These are phyloP conservation scores for Eupithecia dodoneata DNA, from an alignment of 2,888 invertebrate genomes.

Conservation along the genomic window DNA sequence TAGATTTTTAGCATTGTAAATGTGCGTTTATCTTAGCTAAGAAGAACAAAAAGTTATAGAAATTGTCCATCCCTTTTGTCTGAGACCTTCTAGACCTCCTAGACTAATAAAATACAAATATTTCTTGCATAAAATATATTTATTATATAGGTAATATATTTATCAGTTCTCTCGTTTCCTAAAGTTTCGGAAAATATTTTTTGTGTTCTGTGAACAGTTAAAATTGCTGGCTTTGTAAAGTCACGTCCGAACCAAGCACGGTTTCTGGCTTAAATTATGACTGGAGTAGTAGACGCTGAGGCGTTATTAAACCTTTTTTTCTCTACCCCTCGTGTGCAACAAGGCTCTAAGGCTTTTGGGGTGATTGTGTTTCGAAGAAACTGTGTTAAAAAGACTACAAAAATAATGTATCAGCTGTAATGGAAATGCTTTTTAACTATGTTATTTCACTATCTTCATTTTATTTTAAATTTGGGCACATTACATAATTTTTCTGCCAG, in stretches of 20 bases:
- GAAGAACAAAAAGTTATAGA: neutral
- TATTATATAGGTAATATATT: too few relatives aligned
- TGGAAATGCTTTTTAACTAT: neutral
- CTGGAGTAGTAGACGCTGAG: conserved; percentile 53
- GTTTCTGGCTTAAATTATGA: conserved; percentile 67
- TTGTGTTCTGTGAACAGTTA: neutral
- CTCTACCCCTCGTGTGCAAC: conserved; percentile 50
- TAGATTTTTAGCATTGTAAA: too few relatives aligned
- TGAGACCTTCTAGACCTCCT: neutral
- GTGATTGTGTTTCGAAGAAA: conserved; percentile 21
- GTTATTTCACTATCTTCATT: neutral
- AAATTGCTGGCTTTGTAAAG: conserved; percentile 10
- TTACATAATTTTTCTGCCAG: neutral
- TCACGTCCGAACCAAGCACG: conserved; percentile 48
- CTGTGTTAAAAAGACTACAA: neutral
- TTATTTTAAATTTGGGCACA: neutral
- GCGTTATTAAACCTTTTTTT: conserved; percentile 61
- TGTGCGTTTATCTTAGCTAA: too few relatives aligned
- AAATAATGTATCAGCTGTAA: neutral
- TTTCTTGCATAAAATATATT: too few relatives aligned
- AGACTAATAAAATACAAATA: neutral
- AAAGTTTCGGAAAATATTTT: too few relatives aligned
- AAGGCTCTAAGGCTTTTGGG: conserved; percentile 33
- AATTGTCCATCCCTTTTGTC: neutral
- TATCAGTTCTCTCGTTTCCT: too few relatives aligned